Base-by-base conservation (phyloP, 1,140 invertebrate genomes). In the Zaprionus lachaisei region DNA sequence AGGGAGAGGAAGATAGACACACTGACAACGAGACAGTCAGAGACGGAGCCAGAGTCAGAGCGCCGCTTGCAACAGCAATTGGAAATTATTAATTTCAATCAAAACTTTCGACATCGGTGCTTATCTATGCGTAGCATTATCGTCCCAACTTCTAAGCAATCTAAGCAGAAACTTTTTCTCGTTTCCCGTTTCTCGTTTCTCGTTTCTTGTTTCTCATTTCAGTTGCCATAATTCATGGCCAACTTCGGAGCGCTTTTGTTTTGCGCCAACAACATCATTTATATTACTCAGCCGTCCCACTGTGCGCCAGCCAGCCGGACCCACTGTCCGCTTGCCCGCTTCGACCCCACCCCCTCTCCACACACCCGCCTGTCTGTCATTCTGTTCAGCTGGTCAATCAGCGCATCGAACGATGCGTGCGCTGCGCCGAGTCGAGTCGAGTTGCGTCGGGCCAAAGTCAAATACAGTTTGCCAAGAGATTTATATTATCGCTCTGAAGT, bases 81-180 rank as follows among this genome's bases (percentile, higher is more conserved):
- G 83, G 65, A 85, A 85, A 85, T 85, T 85, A 85, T 85, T 85
- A 85, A 85, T 85, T 85, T 85, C 82, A 85, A 85, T 85, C 82
- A 85, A 85, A 85, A 85, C 79, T 84, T 84, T 86, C 69, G 70
- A 81, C 82, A 75, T 78, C 63, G 79, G 74, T 81, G 82, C 82
- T 84, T 84, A 84, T 84, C 81, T 85, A 71, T 84, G 81, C 81
- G 82, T 85, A 64, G 78, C 63, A 77, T 83, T 79, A 74, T 72
- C 26, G 66, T 65, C 57, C 61, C 61, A 58, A 63, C 65, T 73
- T 57, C 66, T 54, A 63, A 57, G 72, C 68, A 83, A 80, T 80
- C 64, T 66, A 51, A 51, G 68, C 37, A 17, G 57, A 84, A 84
- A 84, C 63, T 84, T 84, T 74, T 54, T 44, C 69, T 51, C 41